phyloP scores from a whole-genome alignment of 2,797 vertebrate species.

The Microctenopoma stevenorrisi region DNA sequence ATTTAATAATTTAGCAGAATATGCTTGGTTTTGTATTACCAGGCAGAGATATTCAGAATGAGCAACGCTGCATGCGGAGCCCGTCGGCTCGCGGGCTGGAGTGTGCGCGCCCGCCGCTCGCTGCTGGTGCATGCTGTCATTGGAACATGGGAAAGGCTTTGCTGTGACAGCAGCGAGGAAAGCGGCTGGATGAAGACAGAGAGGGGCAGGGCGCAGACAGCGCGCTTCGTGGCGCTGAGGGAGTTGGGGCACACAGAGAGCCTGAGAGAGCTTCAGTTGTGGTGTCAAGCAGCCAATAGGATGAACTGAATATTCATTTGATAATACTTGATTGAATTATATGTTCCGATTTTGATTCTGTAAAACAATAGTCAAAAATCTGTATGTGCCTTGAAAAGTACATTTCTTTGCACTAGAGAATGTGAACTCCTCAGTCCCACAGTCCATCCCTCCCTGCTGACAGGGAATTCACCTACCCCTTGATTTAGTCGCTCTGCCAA shows the following conservation, averaged over 20 bases:
- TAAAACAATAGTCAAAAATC: neutral
- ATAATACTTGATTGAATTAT: neutral
- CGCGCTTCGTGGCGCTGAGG: slow-evolving; percentile 56
- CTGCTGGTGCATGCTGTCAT: slow-evolving; percentile 42
- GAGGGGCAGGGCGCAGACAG: slow-evolving; percentile 18
- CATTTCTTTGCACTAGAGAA: neutral
- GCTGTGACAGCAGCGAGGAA: slow-evolving; percentile 25
- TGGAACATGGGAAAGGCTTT: slow-evolving; percentile 31
- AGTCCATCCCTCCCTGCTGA: neutral
- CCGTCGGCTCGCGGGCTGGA: slow-evolving; percentile 20
- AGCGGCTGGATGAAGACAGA: slow-evolving; percentile 22
- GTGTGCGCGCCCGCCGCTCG: slow-evolving; percentile 7
- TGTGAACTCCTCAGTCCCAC: slow-evolving; percentile 8
- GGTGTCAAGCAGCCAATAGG: slow-evolving; percentile 43
- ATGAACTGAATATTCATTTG: slow-evolving; percentile 20
- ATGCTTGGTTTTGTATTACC: slow-evolving; percentile 71
- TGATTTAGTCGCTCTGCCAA: neutral
- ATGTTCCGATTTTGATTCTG: neutral
- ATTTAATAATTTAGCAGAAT: slow-evolving; percentile 69
- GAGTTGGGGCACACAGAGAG: slow-evolving; percentile 23
- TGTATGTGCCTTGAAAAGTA: neutral
- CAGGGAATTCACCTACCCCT: neutral
- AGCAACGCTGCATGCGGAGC: slow-evolving; percentile 43
- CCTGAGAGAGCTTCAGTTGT: slow-evolving; percentile 31
- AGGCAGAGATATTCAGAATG: slow-evolving; percentile 62